Evolutionary conservation across 2,113 vertebrate species (phyloP).

Genomic region (Xenopus laevis): DNA sequence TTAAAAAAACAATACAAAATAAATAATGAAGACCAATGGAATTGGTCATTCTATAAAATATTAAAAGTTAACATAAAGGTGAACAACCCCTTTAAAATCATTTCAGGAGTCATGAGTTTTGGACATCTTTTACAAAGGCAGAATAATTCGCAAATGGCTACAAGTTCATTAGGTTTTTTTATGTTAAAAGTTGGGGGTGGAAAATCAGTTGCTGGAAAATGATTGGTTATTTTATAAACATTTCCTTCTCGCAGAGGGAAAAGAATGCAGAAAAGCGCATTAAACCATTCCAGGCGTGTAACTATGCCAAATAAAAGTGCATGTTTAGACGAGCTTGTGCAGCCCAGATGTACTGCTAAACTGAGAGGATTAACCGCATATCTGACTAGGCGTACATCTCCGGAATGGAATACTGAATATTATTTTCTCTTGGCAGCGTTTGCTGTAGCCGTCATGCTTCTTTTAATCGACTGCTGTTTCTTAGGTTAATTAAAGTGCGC

Average conservation of each 20-base stretch:
- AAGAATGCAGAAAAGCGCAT: constrained; percentile 40
- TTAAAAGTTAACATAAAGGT: no score
- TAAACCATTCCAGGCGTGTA: constrained; percentile 49
- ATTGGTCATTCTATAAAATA: no score
- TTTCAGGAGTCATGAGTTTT: no score
- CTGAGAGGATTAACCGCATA: constrained; percentile 42
- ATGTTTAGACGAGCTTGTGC: constrained; percentile 37
- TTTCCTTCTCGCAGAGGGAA: constrained; percentile 37
- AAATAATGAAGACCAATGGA: no score
- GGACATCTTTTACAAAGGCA: no score
- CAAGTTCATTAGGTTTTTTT: no score
- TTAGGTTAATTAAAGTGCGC: constrained; percentile 47
- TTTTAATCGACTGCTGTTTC: constrained; percentile 41
- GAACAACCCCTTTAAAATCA: no score
- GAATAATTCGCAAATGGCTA: no score
- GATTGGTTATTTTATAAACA: constrained; percentile 44
- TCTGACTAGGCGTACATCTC: constrained; percentile 20
- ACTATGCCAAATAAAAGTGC: constrained; percentile 42
- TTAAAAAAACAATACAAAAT: no score
- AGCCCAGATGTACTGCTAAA: constrained; percentile 31
- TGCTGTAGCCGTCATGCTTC: constrained; percentile 41
- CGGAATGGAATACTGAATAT: constrained; percentile 44
- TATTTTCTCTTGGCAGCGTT: constrained; percentile 43
- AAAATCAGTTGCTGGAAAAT: no score
- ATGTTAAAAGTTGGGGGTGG: no score